A percentile compares a stretch with the other conserved stretches of the same genome.
Conservation (phyloP, 2,888 invertebrate genomes). For the Malacosoma neustria region DNA sequence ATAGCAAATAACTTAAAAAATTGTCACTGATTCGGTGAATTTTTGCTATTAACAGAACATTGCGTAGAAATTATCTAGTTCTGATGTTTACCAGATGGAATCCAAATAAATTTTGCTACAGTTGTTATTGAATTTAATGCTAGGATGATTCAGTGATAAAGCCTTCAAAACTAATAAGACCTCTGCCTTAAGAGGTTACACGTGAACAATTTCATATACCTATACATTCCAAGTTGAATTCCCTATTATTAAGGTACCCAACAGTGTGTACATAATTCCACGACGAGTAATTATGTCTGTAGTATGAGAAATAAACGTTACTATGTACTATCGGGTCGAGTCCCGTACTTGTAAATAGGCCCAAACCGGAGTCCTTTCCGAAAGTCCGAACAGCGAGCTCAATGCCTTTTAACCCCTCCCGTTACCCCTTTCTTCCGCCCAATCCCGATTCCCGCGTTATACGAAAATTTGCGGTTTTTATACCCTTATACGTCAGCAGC, state of each 20-base stretch:
- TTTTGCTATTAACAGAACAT: too few relatives aligned
- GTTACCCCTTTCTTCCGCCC: neutral
- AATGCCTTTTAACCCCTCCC: slow-evolving; percentile 1
- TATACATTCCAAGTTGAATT: neutral
- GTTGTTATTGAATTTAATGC: too few relatives aligned
- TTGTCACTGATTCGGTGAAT: too few relatives aligned
- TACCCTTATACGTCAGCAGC: too few relatives aligned
- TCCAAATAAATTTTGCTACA: too few relatives aligned
- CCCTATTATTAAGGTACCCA: neutral
- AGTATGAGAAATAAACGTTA: slow-evolving; percentile 1
- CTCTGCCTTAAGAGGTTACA: too few relatives aligned
- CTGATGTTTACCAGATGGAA: too few relatives aligned
- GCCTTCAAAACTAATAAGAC: too few relatives aligned
- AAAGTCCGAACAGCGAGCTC: neutral
- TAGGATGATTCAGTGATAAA: too few relatives aligned
- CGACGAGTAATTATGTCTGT: slow-evolving; percentile 2
- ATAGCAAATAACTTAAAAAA: too few relatives aligned
- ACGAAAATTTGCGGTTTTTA: neutral
- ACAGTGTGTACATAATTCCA: slow-evolving; percentile 5
- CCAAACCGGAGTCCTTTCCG: neutral
- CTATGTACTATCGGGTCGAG: neutral
- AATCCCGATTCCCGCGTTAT: neutral
- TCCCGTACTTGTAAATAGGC: slow-evolving; percentile 1
- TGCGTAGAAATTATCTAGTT: too few relatives aligned
- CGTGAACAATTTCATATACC: too few relatives aligned